Percentiles rank a stretch among this genome's conserved stretches.
phyloP scores from a whole-genome alignment of 2,797 vertebrate species.

The Argentina silus region DNA sequence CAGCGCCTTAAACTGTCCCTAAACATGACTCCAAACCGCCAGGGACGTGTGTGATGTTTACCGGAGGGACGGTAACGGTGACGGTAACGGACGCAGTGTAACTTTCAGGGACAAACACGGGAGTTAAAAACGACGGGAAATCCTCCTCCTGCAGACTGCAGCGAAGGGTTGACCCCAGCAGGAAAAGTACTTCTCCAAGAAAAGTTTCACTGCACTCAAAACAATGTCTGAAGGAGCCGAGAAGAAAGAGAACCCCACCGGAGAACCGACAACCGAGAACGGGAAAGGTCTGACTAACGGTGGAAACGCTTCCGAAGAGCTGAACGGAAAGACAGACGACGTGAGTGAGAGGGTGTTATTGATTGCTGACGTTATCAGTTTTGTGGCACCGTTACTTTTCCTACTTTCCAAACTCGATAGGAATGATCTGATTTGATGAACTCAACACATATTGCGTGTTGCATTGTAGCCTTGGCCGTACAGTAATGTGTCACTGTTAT shows the following conservation, averaged over 20 bases:
- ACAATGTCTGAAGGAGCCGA: constrained; percentile 52
- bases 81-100: not conserved
- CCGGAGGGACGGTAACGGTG: too few species aligned
- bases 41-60: not conserved
- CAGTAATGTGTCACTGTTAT: too few species aligned
- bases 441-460: too few species aligned
- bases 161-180: not conserved
- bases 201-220: not conserved
- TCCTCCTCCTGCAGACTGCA: constrained; percentile 26
- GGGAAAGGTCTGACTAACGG: constrained; percentile 48
- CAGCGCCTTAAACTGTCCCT: too few species aligned
- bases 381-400: not conserved
- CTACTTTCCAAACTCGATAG: too few species aligned
- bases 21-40: not conserved
- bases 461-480: too few species aligned
- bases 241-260: constrained; percentile 34
- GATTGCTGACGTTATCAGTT: constrained; percentile 5
- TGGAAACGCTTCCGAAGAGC: constrained; percentile 32
- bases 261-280: constrained; percentile 20
- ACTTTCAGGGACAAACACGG: not conserved
- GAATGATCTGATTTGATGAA: too few species aligned
- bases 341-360: constrained; percentile 40
- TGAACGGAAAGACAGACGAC: constrained; percentile 51
- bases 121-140: constrained; percentile 28
- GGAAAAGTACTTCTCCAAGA: not conserved